phyloP scores from a whole-genome alignment of 2,888 invertebrate genomes.

The Leptopilina myrica region DNA sequence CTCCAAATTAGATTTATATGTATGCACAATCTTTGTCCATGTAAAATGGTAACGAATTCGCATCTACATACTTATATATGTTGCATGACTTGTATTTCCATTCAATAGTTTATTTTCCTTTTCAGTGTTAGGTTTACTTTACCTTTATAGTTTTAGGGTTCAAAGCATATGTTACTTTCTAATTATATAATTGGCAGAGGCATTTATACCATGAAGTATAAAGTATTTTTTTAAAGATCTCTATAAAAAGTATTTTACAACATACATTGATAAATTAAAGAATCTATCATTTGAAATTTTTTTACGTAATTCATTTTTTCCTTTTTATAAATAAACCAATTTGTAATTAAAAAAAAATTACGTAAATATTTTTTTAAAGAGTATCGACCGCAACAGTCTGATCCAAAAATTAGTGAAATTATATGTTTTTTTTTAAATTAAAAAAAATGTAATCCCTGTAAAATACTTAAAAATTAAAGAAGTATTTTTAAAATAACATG shows the following conservation, averaged over 20 bases:
- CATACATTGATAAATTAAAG: slow-evolving; percentile 5
- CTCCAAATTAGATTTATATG: neutral
- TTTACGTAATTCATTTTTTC: too few species aligned
- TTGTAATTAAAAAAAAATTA: too few species aligned
- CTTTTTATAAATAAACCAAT: too few species aligned
- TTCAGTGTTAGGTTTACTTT: slow-evolving; percentile 5
- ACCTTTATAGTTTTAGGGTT: neutral
- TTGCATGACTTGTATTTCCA: neutral
- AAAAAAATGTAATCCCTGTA: too few species aligned
- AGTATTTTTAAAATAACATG: too few species aligned
- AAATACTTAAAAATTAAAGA: too few species aligned
- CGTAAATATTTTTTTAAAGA: too few species aligned
- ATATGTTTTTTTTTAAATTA: too few species aligned
- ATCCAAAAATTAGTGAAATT: too few species aligned
- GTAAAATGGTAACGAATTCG: slow-evolving; percentile 7
- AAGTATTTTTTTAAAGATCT: neutral
- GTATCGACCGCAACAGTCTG: too few species aligned
- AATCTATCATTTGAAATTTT: neutral
- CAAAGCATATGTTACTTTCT: slow-evolving; percentile 15
- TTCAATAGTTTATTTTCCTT: slow-evolving; percentile 12
- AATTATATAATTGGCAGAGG: slow-evolving; percentile 31
- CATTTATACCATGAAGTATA: neutral
- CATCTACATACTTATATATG: neutral
- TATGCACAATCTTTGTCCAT: neutral
- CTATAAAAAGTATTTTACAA: neutral